A percentile compares a stretch with the other conserved stretches of the same genome.
Evolutionary conservation across 2,113 vertebrate species (phyloP).

Genomic region (Halcyon malimbica): DNA sequence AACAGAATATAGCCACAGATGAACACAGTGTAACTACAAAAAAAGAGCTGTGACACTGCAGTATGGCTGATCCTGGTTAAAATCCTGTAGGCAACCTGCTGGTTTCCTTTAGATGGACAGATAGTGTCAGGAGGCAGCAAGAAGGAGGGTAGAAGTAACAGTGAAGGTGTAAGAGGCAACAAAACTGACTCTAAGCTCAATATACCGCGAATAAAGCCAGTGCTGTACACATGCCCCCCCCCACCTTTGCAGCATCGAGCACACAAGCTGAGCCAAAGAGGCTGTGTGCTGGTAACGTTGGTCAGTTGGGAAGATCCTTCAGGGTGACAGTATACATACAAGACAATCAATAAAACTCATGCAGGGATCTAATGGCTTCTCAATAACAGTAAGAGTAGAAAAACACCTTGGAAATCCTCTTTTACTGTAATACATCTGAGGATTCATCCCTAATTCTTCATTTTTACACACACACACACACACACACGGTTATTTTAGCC

Average conservation of each 20-base stretch:
- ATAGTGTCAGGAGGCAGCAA: background rate
- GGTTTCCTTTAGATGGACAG: background rate
- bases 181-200: accelerated
- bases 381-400: accelerated
- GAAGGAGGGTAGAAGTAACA: background rate
- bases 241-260: accelerated
- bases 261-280: accelerated
- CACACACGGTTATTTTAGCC: background rate
- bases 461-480: background rate
- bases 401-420: background rate
- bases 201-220: background rate
- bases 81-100: background rate
- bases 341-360: background rate
- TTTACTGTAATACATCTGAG: background rate
- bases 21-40: background rate
- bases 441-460: background rate
- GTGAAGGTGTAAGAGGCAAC: accelerated
- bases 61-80: background rate
- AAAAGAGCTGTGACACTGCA: background rate
- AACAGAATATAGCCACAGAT: background rate
- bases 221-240: no score
- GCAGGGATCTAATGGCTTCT: background rate
- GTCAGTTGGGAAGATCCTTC: background rate
- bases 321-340: background rate
- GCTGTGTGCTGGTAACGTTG: accelerated